Conservation (phyloP, 2,797 vertebrate species). For the Coreius guichenoti region DNA sequence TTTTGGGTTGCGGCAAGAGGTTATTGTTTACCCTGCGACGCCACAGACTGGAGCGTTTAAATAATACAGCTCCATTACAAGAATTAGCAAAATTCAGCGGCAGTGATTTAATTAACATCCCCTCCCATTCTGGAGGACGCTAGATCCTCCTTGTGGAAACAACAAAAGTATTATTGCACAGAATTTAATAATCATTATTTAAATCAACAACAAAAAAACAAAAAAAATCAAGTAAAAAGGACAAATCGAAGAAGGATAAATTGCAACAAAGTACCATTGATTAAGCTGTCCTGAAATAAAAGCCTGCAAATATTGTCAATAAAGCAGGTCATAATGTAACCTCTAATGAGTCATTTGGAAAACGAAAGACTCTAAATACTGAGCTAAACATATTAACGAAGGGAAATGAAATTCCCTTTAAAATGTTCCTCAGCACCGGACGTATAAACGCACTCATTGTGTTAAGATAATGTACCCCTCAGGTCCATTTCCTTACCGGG, state of each 20-base stretch:
- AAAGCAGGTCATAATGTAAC: slow-evolving; percentile 44
- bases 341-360: slow-evolving; percentile 45
- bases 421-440: slow-evolving; percentile 53
- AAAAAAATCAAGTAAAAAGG: neutral
- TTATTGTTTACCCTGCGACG: slow-evolving; percentile 15
- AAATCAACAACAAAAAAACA: neutral
- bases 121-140: neutral
- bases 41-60: slow-evolving; percentile 23
- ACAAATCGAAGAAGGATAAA: slow-evolving; percentile 28
- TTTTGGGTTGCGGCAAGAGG: slow-evolving; percentile 14
- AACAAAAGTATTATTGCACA: slow-evolving; percentile 9
- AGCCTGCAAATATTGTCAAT: slow-evolving; percentile 44
- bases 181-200: slow-evolving; percentile 8
- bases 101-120: slow-evolving; percentile 28
- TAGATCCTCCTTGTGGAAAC: neutral
- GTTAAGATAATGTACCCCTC: slow-evolving; percentile 80
- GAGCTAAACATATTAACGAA: slow-evolving; percentile 62
- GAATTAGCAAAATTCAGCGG: neutral
- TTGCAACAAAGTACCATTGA: slow-evolving; percentile 31
- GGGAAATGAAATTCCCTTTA: slow-evolving; percentile 55
- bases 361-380: slow-evolving; percentile 56
- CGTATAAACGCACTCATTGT: slow-evolving; percentile 69
- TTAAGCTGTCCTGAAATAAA: slow-evolving; percentile 23
- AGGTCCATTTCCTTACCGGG: slow-evolving; percentile 77
- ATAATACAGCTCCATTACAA: slow-evolving; percentile 5